Evolutionary conservation across 2,113 vertebrate species (phyloP), one percentile per base, ranked within the genome.

Genomic region (Chrysochloris asiatica): DNA sequence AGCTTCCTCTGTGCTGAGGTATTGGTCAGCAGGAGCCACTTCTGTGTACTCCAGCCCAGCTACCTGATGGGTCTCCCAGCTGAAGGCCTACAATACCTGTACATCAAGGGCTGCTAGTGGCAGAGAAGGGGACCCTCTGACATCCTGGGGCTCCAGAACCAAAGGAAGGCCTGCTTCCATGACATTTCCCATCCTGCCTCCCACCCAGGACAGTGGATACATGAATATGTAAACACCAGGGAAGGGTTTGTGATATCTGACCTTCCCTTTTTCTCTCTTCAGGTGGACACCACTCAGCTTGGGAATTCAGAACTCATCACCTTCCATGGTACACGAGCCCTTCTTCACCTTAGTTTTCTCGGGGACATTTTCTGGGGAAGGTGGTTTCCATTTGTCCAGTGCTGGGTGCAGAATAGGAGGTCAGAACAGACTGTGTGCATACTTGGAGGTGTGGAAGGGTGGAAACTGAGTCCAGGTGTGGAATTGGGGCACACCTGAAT

Each of bases 271-370:
- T 36, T 96, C 78, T 96, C 63, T 94, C 59, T 92, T 2, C 86
- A 98, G 98, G 94, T 97, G 54, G 94, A 45, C 43, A 38, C 83
- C 48, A n/a, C 65, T 11, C 83, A 95, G 61, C 91, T 95, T 65
- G 97, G 91, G 75, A 97, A 97, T 86, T 92, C 95, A 86, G 96
- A 97, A 36, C 90, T 90, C 86, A 87, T 93, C 92, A 93, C 94
- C 28, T 95, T 92, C 65, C 95, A 94, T 2, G 96, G 98, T 98
- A 95, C 30, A 75, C 38, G 48, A 26, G 36, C n/a, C 61, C 56
- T 86, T 86, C 0, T 89, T 93, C 9, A 84, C 54, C 17, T 63
- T 28, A 2, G 8, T 65, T 84, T 78, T 91, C 87, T 86, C 59
- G 47, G 76, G 52, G 17, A 45, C 36, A 6, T 88, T 41, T 73